These are phyloP conservation scores for Rhineura floridana DNA, from an alignment of 2,113 vertebrate species.

Conservation along the genomic window DNA sequence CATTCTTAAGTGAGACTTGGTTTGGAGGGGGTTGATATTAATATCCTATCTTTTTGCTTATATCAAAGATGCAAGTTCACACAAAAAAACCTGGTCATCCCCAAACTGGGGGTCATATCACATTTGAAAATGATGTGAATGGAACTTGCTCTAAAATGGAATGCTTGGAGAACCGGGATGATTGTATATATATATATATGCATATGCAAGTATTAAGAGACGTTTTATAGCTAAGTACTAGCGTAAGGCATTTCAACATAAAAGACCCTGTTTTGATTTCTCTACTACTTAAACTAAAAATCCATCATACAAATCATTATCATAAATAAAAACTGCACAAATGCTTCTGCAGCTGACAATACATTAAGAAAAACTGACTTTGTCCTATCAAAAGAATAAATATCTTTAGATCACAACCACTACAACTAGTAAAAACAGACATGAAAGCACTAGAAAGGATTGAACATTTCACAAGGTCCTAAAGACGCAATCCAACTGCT, in stretches of 20 bases:
- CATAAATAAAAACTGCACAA: conserved; percentile 72
- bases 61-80: background rate
- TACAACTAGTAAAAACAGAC: conserved; percentile 53
- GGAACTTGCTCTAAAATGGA: background rate
- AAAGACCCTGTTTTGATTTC: conserved; percentile 61
- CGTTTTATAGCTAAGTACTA: conserved; percentile 54
- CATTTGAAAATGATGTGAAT: background rate
- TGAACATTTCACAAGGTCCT: conserved; percentile 53
- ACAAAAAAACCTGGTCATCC: background rate
- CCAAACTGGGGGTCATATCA: background rate
- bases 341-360: conserved; percentile 57
- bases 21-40: background rate
- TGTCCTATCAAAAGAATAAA: conserved; percentile 71
- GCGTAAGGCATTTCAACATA: conserved; percentile 55
- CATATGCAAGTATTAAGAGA: background rate
- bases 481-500: no score
- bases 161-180: background rate
- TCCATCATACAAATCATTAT: conserved; percentile 55
- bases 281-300: conserved; percentile 59
- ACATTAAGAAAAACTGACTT: conserved; percentile 76
- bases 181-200: background rate
- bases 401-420: conserved; percentile 68
- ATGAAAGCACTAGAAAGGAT: conserved; percentile 55
- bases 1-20: background rate
- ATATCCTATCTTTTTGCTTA: background rate